These are phyloP conservation scores for Lutraria lutraria DNA, from an alignment of 2,888 invertebrate species.

Conservation along the genomic window DNA sequence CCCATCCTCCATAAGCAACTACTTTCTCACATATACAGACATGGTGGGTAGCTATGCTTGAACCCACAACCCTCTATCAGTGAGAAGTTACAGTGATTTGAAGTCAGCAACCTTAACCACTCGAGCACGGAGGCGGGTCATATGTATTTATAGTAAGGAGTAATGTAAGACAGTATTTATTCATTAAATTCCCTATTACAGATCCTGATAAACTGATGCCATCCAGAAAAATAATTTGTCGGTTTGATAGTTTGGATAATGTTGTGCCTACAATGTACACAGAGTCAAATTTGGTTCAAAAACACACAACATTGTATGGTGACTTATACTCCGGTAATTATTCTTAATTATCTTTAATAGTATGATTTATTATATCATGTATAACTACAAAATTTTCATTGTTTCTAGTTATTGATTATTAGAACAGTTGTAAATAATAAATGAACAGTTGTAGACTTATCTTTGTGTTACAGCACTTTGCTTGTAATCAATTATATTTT, in stretches of 20 bases:
- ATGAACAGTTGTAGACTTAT: too few relatives aligned
- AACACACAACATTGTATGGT: background rate
- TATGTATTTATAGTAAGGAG: background rate
- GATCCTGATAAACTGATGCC: slow-evolving; percentile 1
- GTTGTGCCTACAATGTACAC: background rate
- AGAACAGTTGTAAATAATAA: too few relatives aligned
- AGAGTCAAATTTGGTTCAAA: background rate
- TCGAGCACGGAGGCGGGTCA: too few relatives aligned
- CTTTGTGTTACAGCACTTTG: too few relatives aligned
- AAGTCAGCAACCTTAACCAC: too few relatives aligned
- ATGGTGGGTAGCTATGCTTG: too few relatives aligned
- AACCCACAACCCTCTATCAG: too few relatives aligned
- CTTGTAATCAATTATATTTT: too few relatives aligned
- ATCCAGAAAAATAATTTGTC: background rate
- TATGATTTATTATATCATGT: too few relatives aligned
- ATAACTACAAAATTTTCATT: too few relatives aligned
- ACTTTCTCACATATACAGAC: background rate
- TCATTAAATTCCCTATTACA: background rate
- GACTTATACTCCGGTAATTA: slow-evolving; percentile 1
- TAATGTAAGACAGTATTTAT: background rate
- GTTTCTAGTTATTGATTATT: too few relatives aligned
- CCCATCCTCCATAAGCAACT: background rate
- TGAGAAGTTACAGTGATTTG: too few relatives aligned
- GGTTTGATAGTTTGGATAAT: slow-evolving; percentile 19
- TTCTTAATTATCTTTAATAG: background rate